Conservation (phyloP, 2,888 invertebrate genomes). For the Amorpha juglandis region DNA sequence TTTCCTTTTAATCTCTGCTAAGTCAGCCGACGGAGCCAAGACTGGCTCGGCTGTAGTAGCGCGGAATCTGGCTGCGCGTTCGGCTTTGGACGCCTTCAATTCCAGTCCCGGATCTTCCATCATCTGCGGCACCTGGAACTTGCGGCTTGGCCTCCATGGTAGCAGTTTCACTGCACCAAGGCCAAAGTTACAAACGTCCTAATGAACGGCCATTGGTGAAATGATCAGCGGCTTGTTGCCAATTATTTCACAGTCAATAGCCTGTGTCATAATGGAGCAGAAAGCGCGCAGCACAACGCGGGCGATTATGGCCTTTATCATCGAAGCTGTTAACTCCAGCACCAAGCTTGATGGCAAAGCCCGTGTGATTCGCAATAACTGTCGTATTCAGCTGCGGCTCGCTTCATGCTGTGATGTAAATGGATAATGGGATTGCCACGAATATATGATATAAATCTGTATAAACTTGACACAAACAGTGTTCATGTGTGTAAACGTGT, state of each 20-base stretch:
- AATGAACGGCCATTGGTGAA: conserved; percentile 53
- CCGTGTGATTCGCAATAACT: conserved; percentile 55
- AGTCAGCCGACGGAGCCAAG: conserved; percentile 77
- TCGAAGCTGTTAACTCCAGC: conserved; percentile 66
- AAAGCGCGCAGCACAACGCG: conserved; percentile 62
- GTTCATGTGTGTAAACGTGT: conserved; percentile 11
- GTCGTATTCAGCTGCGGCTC: conserved; percentile 56
- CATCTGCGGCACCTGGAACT: conserved; percentile 85
- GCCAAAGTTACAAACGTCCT: conserved; percentile 64
- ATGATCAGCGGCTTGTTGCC: conserved; percentile 3
- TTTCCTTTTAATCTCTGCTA: conserved; percentile 82
- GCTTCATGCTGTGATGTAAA: conserved; percentile 72
- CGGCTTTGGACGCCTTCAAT: conserved; percentile 86
- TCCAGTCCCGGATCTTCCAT: conserved; percentile 85
- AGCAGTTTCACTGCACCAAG: conserved; percentile 85
- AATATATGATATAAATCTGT: conserved; percentile 38
- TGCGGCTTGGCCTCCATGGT: conserved; percentile 88
- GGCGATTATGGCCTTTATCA: conserved; percentile 56
- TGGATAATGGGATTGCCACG: conserved; percentile 50
- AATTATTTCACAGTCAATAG: neutral
- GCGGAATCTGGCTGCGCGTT: conserved; percentile 85
- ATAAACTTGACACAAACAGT: conserved; percentile 1
- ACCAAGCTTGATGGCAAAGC: conserved; percentile 66
- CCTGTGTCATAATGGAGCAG: conserved; percentile 33
- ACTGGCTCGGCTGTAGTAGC: conserved; percentile 79